Base-by-base conservation (phyloP, 2,113 vertebrate genomes). In the Zeus faber region DNA sequence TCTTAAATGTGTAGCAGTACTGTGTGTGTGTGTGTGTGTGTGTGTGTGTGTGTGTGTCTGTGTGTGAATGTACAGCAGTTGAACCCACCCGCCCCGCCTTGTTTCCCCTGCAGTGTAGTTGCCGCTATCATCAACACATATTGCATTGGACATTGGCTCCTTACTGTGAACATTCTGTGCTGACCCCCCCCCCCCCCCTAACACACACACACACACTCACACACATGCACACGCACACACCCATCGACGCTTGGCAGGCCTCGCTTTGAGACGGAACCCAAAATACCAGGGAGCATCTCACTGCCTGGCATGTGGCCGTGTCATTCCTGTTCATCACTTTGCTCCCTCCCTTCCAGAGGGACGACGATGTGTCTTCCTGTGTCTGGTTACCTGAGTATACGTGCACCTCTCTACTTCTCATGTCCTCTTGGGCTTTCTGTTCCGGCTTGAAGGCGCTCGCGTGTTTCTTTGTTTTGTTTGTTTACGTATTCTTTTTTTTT, bases 321-420 rank as follows among this genome's bases (percentile, higher is more conserved):
- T 77, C 81, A 77, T 46, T 74, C 54, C 58, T 59, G 60, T 51
- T 75, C 65, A 69, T 81, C 70, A 67, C 57, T 68, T n/a, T n/a
- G n/a, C n/a, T n/a, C n/a, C 51, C 47, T 6, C 13, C 43, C 35
- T 77, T 46, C 62, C 48, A 31, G 52, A 66, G 62, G 74, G 29
- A 31, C 25, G 25, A 46, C 49, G n/a, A n/a, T 33, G 45, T 49
- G 24, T 27, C 44, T 49, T 21, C 8, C 24, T 57, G 44, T 43
- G 37, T 24, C 33, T 11, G 51, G 23, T 47, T 23, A 26, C 29
- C 20, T 41, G 4, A 29, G 27, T 47, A 10, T 44, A 29, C 13
- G 18, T 45, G 20, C 13, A n/a, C n/a, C n/a, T n/a, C n/a, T n/a
- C n/a, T n/a, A n/a, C n/a, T n/a, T n/a, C n/a, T n/a, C n/a, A n/a